Conservation (phyloP, 2,113 vertebrate species). For the Rostratula benghalensis region DNA sequence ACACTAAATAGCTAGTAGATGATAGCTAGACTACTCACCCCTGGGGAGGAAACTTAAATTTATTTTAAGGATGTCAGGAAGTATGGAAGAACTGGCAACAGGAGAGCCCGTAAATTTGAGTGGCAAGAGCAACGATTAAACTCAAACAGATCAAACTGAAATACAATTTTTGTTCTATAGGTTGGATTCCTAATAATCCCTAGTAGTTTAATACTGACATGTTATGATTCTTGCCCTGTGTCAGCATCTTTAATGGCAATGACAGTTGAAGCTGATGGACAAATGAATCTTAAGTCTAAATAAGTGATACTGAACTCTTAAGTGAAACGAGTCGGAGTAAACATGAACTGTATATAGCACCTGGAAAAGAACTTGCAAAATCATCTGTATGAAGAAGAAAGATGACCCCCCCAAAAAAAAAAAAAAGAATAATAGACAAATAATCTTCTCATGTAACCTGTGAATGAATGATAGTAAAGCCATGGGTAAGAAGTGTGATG, state of each 20-base stretch:
- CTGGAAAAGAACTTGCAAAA: background rate
- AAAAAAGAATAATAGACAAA: background rate
- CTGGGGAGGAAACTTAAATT: background rate
- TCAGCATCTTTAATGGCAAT: background rate
- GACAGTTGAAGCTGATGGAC: background rate
- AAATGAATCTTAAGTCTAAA: background rate
- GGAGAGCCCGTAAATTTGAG: background rate
- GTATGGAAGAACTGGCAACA: background rate
- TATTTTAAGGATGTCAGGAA: background rate
- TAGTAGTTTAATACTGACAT: background rate
- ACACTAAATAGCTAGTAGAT: background rate
- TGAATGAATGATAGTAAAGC: background rate
- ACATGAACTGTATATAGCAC: background rate
- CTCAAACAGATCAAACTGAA: background rate
- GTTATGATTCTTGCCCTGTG: background rate
- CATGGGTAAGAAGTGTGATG: background rate
- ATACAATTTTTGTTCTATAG: background rate
- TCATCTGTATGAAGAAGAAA: background rate
- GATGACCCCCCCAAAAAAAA: background rate
- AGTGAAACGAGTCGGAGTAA: background rate
- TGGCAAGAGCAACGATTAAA: conserved; percentile 28
- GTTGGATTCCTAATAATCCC: background rate
- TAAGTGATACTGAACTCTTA: background rate
- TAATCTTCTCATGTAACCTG: background rate
- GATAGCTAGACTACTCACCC: background rate